Base-by-base conservation (phyloP, 2,888 invertebrate genomes). In the Plebejus melissa region DNA sequence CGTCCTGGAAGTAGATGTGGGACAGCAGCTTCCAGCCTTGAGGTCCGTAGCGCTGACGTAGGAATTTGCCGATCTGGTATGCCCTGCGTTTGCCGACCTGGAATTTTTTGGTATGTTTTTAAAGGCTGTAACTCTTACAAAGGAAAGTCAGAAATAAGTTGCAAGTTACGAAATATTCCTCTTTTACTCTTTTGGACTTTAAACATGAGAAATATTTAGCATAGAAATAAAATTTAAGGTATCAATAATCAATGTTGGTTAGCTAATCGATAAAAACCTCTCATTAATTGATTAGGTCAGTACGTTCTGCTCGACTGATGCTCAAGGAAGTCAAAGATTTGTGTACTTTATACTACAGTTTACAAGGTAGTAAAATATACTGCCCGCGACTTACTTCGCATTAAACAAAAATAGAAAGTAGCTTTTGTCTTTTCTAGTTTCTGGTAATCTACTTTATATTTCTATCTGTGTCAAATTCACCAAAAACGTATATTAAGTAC, bases 21-120 rank as follows among this genome's bases (percentile, higher is more conserved):
- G 91, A 91, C 38, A 92, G 81, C 13, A 92, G 77, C 0, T 82
- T 80, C n/a, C 82, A 80, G 0, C 86, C 88, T 28, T 85, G 79
- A 1, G 77, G 46, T 0, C 92, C 91, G 78, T 91, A 93, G 4
- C 91, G 83, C 38, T 87, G 83, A 0, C 86, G 86, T 60, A 87
- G 81, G 82, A 85, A 90, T 77, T 91, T 89, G 0, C 93, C 93
- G 1, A 93, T 82, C 76, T 91, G 87, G 79, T 84, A 93, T 0
- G 87, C 87, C 58, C 86, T 80, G 1, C 85, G 82, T 82, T 92
- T 93, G 1, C 93, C 93, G 0, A 79, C 79, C 92, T 93, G 84
- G 0, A 71, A 76, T 28, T 57, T 74, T 22, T 69, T 32, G 6
- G 9, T 50, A 50, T 0, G 0, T 50, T 50, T 50, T 50, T 50